These are phyloP conservation scores for Dicerorhinus sumatrensis DNA, from an alignment of 2,113 vertebrate species.

Conservation along the genomic window DNA sequence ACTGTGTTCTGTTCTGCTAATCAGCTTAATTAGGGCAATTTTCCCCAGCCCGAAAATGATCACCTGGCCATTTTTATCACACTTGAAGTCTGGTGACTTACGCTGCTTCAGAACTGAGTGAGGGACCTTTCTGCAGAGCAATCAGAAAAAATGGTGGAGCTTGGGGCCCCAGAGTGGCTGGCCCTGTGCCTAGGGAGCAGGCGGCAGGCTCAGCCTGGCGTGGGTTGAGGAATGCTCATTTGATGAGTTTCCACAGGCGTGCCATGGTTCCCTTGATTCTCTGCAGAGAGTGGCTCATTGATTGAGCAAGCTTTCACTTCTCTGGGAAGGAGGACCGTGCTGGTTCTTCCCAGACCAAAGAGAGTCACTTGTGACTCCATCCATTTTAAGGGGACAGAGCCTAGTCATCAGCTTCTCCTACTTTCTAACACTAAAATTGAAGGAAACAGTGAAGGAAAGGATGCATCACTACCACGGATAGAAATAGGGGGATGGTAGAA, in stretches of 20 bases:
- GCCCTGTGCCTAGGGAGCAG: neutral
- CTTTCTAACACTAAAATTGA: constrained; percentile 74
- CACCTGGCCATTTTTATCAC: neutral
- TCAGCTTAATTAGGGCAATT: neutral
- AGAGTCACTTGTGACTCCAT: constrained; percentile 61
- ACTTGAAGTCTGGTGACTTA: constrained; percentile 2
- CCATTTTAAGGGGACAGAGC: neutral
- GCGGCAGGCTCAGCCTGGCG: neutral
- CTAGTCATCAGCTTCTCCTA: neutral
- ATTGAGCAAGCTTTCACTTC: neutral
- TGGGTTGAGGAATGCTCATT: rapidly evolving
- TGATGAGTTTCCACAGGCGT: neutral
- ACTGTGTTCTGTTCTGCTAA: neutral
- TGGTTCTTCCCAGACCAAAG: constrained; percentile 67
- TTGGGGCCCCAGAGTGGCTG: neutral
- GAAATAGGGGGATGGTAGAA: neutral
- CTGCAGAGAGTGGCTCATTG: neutral
- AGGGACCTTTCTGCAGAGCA: constrained; percentile 10
- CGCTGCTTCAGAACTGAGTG: neutral
- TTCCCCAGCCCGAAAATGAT: neutral
- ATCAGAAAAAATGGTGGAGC: neutral
- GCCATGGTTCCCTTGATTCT: neutral
- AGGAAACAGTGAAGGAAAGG: neutral
- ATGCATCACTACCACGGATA: neutral
- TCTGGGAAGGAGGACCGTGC: neutral